Evolutionary conservation across 2,797 vertebrate genomes (phyloP).

Genomic region (Lagorchestes hirsutus): DNA sequence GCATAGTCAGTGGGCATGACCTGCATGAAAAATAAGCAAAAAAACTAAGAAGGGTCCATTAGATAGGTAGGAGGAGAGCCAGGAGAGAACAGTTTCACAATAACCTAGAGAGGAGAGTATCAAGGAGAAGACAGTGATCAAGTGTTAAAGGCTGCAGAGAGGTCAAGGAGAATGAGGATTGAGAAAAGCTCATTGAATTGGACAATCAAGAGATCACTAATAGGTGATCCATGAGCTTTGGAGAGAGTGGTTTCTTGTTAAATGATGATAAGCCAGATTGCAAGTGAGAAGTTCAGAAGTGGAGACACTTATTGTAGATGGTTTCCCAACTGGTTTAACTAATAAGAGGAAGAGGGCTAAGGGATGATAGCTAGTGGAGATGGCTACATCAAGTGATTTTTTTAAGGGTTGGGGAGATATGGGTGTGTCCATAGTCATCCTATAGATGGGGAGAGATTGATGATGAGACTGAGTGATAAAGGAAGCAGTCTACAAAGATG

Average conservation of each 20-base stretch:
- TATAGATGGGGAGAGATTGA: background rate
- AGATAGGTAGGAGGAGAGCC: background rate
- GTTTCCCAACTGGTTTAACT: background rate
- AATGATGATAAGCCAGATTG: background rate
- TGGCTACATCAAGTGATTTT: background rate
- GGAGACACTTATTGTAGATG: background rate
- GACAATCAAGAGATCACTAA: background rate
- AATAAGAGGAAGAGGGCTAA: background rate
- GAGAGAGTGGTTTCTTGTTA: background rate
- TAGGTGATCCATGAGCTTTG: background rate
- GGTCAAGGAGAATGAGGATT: background rate
- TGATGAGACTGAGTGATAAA: background rate
- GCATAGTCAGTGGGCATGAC: background rate
- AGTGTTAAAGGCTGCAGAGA: background rate
- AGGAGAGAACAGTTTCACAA: background rate
- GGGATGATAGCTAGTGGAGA: background rate
- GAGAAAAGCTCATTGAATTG: background rate
- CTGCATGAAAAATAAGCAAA: background rate
- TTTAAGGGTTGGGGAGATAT: background rate
- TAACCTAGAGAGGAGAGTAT: background rate
- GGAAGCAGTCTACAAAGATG: background rate
- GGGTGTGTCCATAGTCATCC: background rate
- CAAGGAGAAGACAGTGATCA: background rate
- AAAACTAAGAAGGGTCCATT: background rate
- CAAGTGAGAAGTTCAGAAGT: background rate